Evolutionary conservation across 2,888 invertebrate species (phyloP), one percentile per base, ranked within the genome.

Genomic region (Pristionchus entomophagus): DNA sequence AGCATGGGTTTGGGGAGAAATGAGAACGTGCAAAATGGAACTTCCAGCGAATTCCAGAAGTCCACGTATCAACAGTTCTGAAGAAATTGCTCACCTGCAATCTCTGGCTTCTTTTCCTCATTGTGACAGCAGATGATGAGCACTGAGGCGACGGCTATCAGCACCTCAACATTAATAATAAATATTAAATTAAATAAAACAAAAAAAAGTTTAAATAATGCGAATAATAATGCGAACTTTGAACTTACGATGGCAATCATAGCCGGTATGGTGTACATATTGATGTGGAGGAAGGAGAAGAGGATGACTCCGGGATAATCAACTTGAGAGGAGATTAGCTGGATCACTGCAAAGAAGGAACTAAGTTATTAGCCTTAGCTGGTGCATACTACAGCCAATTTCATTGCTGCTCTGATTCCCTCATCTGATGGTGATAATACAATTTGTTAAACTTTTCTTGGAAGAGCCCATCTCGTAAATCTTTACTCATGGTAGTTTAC

Each of bases 241-340:
- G 32, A 14, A 62, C 73, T n/a, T 10, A 73, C 38, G 22, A 77
- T 73, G 22, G 86, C 82, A 26, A 84, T 69, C 51, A 87, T 86
- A 5, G 88, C 88, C 0, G 88, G 88, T 12, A 85, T 41, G 6
- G 88, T 87, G 86, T 88, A 88, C 86, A 87, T 87, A 78, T 88
- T 87, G 10, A 88, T 22, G 35, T 78, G 41, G 73, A 73, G 73
- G 22, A 41, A 10, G 8, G 59, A 81, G 41, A 84, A n/a, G 0
- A 86, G 29, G 12, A 53, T 4, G 56, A 56, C 32, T 6, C 87
- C 88, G 3, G 87, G 86, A 35, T 69, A 87, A 12, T 73, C 65
- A 2, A 86, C 53, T 1, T 51, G 78, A 22, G 87, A 69, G 59
- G 87, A 88, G 19, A 87, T 49, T 22, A 88, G 84, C 45, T 88